Conservation (phyloP, 2,888 invertebrate genomes). For the Deilephila elpenor region DNA sequence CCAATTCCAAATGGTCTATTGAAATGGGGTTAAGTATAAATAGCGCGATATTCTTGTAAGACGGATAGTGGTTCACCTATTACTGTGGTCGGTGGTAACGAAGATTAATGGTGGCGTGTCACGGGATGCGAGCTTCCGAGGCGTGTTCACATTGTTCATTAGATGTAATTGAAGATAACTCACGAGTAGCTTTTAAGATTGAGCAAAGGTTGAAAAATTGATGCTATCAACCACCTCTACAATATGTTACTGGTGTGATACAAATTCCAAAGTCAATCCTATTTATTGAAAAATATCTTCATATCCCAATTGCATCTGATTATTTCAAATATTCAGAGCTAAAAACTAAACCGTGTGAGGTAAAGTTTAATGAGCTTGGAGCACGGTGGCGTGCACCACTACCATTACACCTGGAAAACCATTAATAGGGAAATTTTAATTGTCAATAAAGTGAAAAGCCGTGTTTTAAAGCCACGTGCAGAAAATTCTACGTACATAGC, state of each 20-base stretch:
- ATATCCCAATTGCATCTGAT: too few species aligned
- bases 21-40: slow-evolving; percentile 21
- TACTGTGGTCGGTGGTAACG: slow-evolving; percentile 34
- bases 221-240: too few species aligned
- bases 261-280: too few species aligned
- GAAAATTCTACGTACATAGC: neutral
- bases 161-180: slow-evolving; percentile 1
- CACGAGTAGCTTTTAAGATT: neutral
- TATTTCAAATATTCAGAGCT: neutral
- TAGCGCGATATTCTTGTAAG: slow-evolving; percentile 28
- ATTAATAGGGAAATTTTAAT: slow-evolving; percentile 14
- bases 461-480: neutral
- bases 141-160: slow-evolving; percentile 15
- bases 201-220: too few species aligned
- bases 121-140: slow-evolving; percentile 34
- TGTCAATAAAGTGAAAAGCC: slow-evolving; percentile 19
- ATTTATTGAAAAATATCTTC: too few species aligned
- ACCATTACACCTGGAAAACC: neutral
- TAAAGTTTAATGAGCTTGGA: neutral
- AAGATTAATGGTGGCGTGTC: slow-evolving; percentile 41
- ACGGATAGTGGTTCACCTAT: slow-evolving; percentile 33
- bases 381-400: neutral
- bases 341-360: neutral
- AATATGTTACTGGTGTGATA: too few species aligned
- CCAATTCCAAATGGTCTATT: neutral